These are phyloP conservation scores for Brachyistius frenatus DNA, from an alignment of 2,113 vertebrate species.

Conservation along the genomic window DNA sequence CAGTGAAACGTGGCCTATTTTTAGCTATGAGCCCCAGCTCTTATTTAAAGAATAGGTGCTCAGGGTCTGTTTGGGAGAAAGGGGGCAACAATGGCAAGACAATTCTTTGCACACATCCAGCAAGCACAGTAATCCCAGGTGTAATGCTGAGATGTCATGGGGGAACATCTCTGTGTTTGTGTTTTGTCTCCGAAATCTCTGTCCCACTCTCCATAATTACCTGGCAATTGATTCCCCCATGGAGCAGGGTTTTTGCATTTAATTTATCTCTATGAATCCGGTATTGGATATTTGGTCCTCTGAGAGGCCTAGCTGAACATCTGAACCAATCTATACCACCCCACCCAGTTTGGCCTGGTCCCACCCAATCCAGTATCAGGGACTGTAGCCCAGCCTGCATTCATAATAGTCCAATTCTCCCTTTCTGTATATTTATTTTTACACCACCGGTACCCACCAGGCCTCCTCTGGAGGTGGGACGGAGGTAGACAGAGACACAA, in stretches of 20 bases:
- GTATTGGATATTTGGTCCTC: slow-evolving; percentile 50
- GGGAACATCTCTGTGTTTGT: slow-evolving; percentile 58
- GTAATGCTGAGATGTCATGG: slow-evolving; percentile 34
- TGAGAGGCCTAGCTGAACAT: slow-evolving; percentile 39
- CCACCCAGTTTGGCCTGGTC: slow-evolving; percentile 23
- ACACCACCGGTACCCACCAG: slow-evolving; percentile 42
- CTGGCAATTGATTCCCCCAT: slow-evolving; percentile 57
- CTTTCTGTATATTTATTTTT: slow-evolving; percentile 57
- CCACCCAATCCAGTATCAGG: slow-evolving; percentile 40
- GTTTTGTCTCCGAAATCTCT: slow-evolving; percentile 64
- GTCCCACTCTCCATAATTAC: slow-evolving; percentile 72
- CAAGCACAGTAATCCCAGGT: slow-evolving; percentile 31
- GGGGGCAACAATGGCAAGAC: slow-evolving; percentile 13
- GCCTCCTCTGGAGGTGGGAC: slow-evolving; percentile 58
- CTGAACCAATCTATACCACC: slow-evolving; percentile 41
- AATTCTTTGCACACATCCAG: slow-evolving; percentile 1
- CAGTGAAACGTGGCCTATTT: slow-evolving; percentile 67
- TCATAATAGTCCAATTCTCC: slow-evolving; percentile 46
- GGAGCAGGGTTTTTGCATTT: slow-evolving; percentile 61
- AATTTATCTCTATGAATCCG: slow-evolving; percentile 60
- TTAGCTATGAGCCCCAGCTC: slow-evolving; percentile 62
- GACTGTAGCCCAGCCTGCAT: slow-evolving; percentile 30
- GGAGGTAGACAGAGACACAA: slow-evolving; percentile 58
- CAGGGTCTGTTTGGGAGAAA: slow-evolving; percentile 42
- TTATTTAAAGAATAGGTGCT: slow-evolving; percentile 72